Percentiles rank a stretch among this genome's conserved stretches.
Conservation (phyloP, 2,113 vertebrate species). For the Antechinus flavipes region DNA sequence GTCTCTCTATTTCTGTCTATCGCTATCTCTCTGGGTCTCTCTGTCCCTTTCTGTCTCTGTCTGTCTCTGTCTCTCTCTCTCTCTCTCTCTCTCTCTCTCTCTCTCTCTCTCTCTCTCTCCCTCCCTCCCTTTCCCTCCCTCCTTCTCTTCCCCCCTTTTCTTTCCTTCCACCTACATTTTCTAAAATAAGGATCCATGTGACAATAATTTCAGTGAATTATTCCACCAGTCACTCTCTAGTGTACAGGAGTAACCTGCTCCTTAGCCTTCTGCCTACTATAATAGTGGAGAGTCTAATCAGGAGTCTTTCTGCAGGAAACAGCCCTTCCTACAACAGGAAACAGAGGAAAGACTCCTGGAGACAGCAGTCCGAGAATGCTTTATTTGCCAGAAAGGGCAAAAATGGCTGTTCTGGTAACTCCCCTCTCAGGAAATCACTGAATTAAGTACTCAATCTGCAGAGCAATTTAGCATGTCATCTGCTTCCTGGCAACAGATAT, state of each 20-base stretch:
- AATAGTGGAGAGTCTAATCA: slow-evolving; percentile 87
- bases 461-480: slow-evolving; percentile 89
- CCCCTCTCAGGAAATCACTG: slow-evolving; percentile 86
- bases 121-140: too few relatives aligned
- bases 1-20: too few relatives aligned
- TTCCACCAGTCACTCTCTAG: slow-evolving; percentile 79
- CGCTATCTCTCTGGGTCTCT: too few relatives aligned
- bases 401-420: slow-evolving; percentile 86
- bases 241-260: slow-evolving; percentile 74
- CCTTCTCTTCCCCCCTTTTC: not conserved
- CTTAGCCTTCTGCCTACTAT: slow-evolving; percentile 81
- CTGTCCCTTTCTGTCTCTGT: too few relatives aligned
- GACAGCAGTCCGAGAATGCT: slow-evolving; percentile 83
- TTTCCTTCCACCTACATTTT: slow-evolving; percentile 56
- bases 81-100: too few relatives aligned
- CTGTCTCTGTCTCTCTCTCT: too few relatives aligned
- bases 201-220: slow-evolving; percentile 70
- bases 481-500: slow-evolving; percentile 88
- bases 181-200: slow-evolving; percentile 69
- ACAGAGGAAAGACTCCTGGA: slow-evolving; percentile 86
- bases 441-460: slow-evolving; percentile 87
- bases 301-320: slow-evolving; percentile 86
- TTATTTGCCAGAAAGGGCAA: slow-evolving; percentile 87
- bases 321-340: slow-evolving; percentile 90
- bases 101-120: too few relatives aligned